Percentiles rank a stretch among this genome's conserved stretches.
Evolutionary conservation across 2,113 vertebrate genomes (phyloP).

Genomic region (Chauna torquata): DNA sequence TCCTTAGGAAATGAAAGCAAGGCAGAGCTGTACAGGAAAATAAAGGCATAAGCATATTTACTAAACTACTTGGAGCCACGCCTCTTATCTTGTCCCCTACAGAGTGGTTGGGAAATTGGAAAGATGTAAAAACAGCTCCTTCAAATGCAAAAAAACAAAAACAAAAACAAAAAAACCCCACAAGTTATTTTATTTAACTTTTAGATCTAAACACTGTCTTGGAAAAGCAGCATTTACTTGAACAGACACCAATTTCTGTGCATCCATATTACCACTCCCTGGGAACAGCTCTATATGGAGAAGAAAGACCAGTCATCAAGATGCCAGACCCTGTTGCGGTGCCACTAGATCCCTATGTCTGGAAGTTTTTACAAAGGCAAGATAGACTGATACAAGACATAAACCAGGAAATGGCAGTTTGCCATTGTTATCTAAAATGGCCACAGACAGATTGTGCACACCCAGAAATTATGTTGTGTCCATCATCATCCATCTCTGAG

Average conservation of each 20-base stretch:
- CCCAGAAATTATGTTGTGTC: constrained; percentile 72
- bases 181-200: not conserved
- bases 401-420: constrained; percentile 66
- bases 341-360: constrained; percentile 71
- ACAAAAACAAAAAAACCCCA: too few species aligned
- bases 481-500: constrained; percentile 61
- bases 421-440: constrained; percentile 78
- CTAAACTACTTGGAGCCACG: not conserved
- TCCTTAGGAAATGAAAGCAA: not conserved
- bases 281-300: constrained; percentile 83
- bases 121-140: not conserved
- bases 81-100: not conserved
- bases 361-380: constrained; percentile 75
- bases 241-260: constrained; percentile 71
- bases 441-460: constrained; percentile 37
- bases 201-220: constrained; percentile 44
- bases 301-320: constrained; percentile 75
- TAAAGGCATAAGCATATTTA: not conserved
- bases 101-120: not conserved
- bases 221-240: constrained; percentile 73
- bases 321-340: constrained; percentile 77
- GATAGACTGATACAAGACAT: constrained; percentile 59
- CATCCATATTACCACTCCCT: constrained; percentile 83
- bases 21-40: not conserved
- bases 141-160: not conserved